Percentiles rank a stretch among this genome's conserved stretches.
phyloP scores from a whole-genome alignment of 2,797 vertebrate genomes.

The Menidia menidia region DNA sequence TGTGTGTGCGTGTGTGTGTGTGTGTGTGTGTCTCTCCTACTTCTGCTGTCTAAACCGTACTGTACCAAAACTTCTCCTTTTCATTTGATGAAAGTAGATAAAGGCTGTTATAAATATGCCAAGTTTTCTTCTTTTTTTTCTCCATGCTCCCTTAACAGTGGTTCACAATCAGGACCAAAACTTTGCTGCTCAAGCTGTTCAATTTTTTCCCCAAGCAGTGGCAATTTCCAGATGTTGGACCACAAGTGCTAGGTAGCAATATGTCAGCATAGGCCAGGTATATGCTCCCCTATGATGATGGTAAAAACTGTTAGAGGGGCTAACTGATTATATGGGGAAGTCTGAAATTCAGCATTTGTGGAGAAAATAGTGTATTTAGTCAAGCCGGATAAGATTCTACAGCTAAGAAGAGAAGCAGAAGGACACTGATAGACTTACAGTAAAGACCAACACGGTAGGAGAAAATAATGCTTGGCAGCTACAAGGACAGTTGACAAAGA shows the following conservation, averaged over 20 bases:
- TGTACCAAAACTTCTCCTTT: conserved; percentile 30
- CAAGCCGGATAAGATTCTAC: conserved; percentile 15
- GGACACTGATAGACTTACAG: conserved; percentile 27
- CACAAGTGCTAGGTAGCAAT: conserved; percentile 57
- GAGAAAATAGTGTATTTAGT: conserved; percentile 23
- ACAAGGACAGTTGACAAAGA: conserved; percentile 59
- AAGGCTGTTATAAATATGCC: conserved; percentile 64
- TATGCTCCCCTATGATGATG: conserved; percentile 31
- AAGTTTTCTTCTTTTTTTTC: conserved; percentile 61
- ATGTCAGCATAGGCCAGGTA: conserved; percentile 55
- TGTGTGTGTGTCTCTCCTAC: conserved; percentile 4
- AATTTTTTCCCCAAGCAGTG: conserved; percentile 60
- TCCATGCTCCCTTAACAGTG: conserved; percentile 58
- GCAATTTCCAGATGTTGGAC: conserved; percentile 71
- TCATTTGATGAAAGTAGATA: conserved; percentile 74
- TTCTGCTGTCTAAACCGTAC: conserved; percentile 38
- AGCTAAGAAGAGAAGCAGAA: conserved; percentile 12
- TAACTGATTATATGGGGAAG: conserved; percentile 33
- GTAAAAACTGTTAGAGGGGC: conserved; percentile 2
- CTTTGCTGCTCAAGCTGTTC: conserved; percentile 42
- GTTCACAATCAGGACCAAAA: conserved; percentile 60
- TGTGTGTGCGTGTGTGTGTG: not conserved
- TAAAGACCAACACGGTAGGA: conserved; percentile 45
- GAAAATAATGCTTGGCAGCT: conserved; percentile 55
- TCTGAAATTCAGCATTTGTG: conserved; percentile 19